Base-by-base conservation (phyloP, 1,140 invertebrate genomes). In the Carcinoscorpius rotundicauda region DNA sequence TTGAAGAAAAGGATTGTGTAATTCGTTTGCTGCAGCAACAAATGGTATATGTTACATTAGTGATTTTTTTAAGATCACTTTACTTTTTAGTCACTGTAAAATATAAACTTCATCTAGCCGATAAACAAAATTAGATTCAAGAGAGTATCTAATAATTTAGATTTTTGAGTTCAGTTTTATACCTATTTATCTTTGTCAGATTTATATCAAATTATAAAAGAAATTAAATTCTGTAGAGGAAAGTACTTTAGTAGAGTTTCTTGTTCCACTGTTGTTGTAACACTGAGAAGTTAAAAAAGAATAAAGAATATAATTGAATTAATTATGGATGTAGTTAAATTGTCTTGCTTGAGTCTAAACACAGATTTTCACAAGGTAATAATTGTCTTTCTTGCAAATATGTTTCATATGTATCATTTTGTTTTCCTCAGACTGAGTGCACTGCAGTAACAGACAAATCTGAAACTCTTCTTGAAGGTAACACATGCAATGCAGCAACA, bases 1-100 rank as follows among this genome's bases (percentile, higher is more conserved):
- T 87, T 63, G 85, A 87, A 70, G 86, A 88, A 75, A 82, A 82
- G 72, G 86, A 88, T 73, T 78, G 82, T 65, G 83, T 82, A 64
- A 86, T 87, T 73, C 80, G 82, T 71, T 73, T 81, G 69, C 78
- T 87, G 68, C 84, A 86, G 74, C 82, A 85, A 77, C 79, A 82
- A 77, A 80, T 84, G 71, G 75, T 74, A 66, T 51, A 9, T 29
- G 29, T 8, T 48, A 60, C 8, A n/a, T 60, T 49, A 49, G 8
- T 49, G 8, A 60, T 49, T 11, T 50, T 9, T 62, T 62, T 8
- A 62, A 52, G 52, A 6, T 56, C 50, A 8, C 6, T 59, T 48
- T 48, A 59, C 6, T 3, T 51, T 61, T 10, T 49, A 50, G 60
- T 9, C n/a, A 9, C 60, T 50, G 9, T 10, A 3, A 50, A 8